These are phyloP conservation scores for Zonitis immaculata DNA, from an alignment of 2,888 invertebrate species.

Conservation along the genomic window DNA sequence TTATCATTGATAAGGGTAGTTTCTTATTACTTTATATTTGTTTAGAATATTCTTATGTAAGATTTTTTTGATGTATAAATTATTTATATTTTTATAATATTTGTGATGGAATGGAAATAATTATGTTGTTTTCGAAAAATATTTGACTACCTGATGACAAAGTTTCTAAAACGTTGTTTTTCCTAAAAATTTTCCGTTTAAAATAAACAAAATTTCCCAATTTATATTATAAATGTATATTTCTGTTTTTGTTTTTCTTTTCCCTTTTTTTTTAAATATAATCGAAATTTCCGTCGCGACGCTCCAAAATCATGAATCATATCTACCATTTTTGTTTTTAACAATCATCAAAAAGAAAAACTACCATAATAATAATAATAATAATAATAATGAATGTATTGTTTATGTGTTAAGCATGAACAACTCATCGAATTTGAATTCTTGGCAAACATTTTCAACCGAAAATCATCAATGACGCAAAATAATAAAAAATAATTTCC, in stretches of 20 bases:
- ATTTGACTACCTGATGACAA: background rate
- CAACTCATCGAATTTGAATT: background rate
- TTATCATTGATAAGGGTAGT: background rate
- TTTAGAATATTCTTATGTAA: background rate
- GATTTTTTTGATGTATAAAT: no score
- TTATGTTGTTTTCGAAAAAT: background rate
- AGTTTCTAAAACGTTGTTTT: background rate
- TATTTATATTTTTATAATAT: background rate
- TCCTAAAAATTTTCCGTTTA: background rate
- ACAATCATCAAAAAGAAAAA: background rate
- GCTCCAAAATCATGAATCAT: conserved; percentile 17
- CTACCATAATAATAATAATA: no score
- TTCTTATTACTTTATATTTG: background rate
- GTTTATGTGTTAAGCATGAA: background rate
- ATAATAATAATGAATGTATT: background rate
- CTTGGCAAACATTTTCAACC: background rate
- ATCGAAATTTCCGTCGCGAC: conserved; percentile 18
- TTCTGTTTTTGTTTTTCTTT: no score
- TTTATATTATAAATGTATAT: background rate
- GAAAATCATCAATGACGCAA: background rate
- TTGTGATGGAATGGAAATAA: background rate
- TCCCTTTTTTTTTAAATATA: no score
- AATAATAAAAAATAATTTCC: background rate
- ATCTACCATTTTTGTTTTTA: background rate
- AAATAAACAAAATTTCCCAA: background rate